Conservation (phyloP, 1,140 invertebrate species). For the Platyscapa corneri region DNA sequence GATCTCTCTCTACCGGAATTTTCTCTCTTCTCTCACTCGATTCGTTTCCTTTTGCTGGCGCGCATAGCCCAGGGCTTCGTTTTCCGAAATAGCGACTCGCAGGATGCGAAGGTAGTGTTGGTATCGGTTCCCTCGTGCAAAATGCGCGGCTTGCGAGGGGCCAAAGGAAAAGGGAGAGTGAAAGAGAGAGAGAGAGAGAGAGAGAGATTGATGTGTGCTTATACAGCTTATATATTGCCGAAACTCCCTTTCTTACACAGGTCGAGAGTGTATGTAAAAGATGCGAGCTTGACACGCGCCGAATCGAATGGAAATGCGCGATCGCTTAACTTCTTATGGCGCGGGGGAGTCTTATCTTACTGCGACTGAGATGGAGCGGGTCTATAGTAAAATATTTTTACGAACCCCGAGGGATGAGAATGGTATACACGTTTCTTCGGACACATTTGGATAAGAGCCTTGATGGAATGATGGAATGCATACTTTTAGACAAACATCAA, state of each 20-base stretch:
- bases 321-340: not conserved
- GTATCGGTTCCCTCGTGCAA: not conserved
- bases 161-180: not conserved
- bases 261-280: not conserved
- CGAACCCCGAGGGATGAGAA: not conserved
- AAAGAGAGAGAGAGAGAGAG: not conserved
- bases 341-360: conserved; percentile 1
- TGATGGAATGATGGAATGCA: not conserved
- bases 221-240: not conserved
- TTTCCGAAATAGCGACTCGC: conserved; percentile 58
- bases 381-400: conserved; percentile 8
- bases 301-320: conserved; percentile 18
- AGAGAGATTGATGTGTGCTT: conserved; percentile 28
- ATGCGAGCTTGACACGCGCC: not conserved
- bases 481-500: not conserved
- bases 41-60: conserved; percentile 44
- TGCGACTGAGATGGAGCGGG: not conserved
- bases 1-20: conserved; percentile 35
- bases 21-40: conserved; percentile 33
- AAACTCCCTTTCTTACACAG: not conserved
- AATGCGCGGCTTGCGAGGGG: not conserved
- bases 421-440: not conserved
- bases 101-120: conserved; percentile 53
- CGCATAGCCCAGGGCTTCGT: conserved; percentile 58
- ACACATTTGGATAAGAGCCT: not conserved